Evolutionary conservation across 2,888 invertebrate species (phyloP).

Genomic region (Microplitis deprimator): DNA sequence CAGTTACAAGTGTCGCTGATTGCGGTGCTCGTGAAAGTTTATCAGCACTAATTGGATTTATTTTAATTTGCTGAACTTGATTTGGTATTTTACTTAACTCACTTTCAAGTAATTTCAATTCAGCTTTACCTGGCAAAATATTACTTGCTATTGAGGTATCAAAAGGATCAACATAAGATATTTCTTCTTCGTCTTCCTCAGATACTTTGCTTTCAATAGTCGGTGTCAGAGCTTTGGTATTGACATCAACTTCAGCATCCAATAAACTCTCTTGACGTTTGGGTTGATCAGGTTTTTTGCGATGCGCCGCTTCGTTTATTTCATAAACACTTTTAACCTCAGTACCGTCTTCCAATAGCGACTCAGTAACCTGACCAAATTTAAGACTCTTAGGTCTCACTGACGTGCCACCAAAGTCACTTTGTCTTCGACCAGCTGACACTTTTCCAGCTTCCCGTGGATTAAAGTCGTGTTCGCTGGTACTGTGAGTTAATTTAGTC

Average conservation of each 20-base stretch:
- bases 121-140: slow-evolving; percentile 84
- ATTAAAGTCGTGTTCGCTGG: slow-evolving; percentile 79
- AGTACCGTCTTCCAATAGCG: slow-evolving; percentile 51
- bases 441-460: slow-evolving; percentile 70
- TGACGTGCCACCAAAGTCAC: slow-evolving; percentile 67
- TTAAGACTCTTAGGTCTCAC: slow-evolving; percentile 51
- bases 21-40: slow-evolving; percentile 38
- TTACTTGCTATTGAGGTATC: slow-evolving; percentile 88
- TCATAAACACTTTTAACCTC: slow-evolving; percentile 37
- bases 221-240: slow-evolving; percentile 81
- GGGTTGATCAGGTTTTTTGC: slow-evolving; percentile 16
- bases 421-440: slow-evolving; percentile 72
- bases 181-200: slow-evolving; percentile 68
- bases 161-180: slow-evolving; percentile 82
- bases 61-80: slow-evolving; percentile 66
- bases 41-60: slow-evolving; percentile 55
- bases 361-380: slow-evolving; percentile 42
- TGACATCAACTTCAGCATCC: slow-evolving; percentile 75
- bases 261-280: slow-evolving; percentile 70
- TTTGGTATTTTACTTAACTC: slow-evolving; percentile 77
- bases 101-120: slow-evolving; percentile 83
- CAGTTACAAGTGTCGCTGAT: slow-evolving; percentile 41
- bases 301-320: slow-evolving; percentile 40
- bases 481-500: slow-evolving; percentile 69
- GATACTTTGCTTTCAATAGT: slow-evolving; percentile 72